Evolutionary conservation across 1,140 invertebrate genomes (phyloP).

Genomic region (Brachionus plicatilis): DNA sequence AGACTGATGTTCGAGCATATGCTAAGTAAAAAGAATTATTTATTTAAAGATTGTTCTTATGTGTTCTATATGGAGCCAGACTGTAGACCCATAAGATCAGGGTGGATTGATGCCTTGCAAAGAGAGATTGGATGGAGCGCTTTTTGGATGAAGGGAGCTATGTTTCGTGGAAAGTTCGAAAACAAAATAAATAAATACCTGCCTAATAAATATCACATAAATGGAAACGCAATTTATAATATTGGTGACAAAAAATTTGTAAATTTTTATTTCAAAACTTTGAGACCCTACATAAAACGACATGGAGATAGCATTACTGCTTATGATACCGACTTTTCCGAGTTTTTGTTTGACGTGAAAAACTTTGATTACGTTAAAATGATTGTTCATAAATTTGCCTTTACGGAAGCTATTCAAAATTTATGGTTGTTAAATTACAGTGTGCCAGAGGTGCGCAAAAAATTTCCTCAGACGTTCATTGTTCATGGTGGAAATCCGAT

Average conservation of each 20-base stretch:
- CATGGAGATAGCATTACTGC: constrained; percentile 10
- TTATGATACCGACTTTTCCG: constrained; percentile 24
- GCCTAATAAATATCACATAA: constrained; percentile 39
- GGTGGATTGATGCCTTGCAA: constrained; percentile 10
- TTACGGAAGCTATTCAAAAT: constrained; percentile 22
- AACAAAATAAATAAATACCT: background rate
- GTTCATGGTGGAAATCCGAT: constrained; percentile 25
- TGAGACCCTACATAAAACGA: constrained; percentile 12
- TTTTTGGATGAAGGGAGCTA: constrained; percentile 36
- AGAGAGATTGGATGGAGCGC: background rate
- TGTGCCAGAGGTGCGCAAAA: background rate
- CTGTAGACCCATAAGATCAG: background rate
- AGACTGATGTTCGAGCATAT: constrained; percentile 28
- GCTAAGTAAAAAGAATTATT: background rate
- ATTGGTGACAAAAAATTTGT: constrained; percentile 14
- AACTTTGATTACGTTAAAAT: background rate
- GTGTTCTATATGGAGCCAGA: constrained; percentile 35
- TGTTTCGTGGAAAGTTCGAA: constrained; percentile 17
- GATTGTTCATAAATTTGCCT: constrained; percentile 9
- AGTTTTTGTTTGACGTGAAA: constrained; percentile 7
- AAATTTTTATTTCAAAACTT: constrained; percentile 19
- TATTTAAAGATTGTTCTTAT: constrained; percentile 7
- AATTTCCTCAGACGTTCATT: constrained; percentile 3
- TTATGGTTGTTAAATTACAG: constrained; percentile 14
- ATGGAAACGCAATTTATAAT: constrained; percentile 37